These are phyloP conservation scores for Octomys mimax DNA, from an alignment of 2,797 vertebrate genomes.

Conservation along the genomic window DNA sequence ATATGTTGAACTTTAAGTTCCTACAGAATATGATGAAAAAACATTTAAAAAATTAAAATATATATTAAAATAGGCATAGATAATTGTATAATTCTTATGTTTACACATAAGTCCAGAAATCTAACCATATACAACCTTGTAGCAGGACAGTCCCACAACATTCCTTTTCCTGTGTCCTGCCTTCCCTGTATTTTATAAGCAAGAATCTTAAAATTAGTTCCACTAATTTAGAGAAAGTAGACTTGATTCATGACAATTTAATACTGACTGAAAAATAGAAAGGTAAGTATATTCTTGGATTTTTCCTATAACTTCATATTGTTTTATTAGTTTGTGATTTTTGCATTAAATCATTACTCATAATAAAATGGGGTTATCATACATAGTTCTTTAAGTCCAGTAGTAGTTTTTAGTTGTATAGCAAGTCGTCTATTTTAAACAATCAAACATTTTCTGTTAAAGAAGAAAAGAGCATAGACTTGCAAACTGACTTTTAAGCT, in stretches of 20 bases:
- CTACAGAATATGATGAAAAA: too few relatives aligned
- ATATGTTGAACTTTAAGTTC: too few relatives aligned
- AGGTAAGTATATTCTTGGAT: constrained; percentile 50
- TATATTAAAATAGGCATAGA: too few relatives aligned
- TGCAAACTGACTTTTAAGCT: constrained; percentile 19
- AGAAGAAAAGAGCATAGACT: constrained; percentile 39
- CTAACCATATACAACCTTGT: too few relatives aligned
- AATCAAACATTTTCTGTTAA: constrained; percentile 37
- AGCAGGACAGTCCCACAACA: too few relatives aligned
- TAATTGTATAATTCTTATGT: too few relatives aligned
- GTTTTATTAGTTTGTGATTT: not conserved
- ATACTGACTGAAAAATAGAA: constrained; percentile 47
- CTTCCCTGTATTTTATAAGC: constrained; percentile 22
- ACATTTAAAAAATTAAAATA: too few relatives aligned
- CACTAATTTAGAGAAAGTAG: constrained; percentile 59
- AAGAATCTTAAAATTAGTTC: constrained; percentile 61
- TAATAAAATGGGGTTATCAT: constrained; percentile 10
- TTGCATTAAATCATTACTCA: constrained; percentile 52
- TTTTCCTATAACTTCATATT: not conserved
- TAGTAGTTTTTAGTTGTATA: constrained; percentile 44
- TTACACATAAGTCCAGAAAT: too few relatives aligned
- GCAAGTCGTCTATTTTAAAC: constrained; percentile 7
- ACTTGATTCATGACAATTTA: constrained; percentile 53
- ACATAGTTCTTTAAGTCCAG: constrained; percentile 22
- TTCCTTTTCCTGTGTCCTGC: too few relatives aligned